Base-by-base conservation (phyloP, 2,888 invertebrate genomes). In the Flabesymbios commensalis region DNA sequence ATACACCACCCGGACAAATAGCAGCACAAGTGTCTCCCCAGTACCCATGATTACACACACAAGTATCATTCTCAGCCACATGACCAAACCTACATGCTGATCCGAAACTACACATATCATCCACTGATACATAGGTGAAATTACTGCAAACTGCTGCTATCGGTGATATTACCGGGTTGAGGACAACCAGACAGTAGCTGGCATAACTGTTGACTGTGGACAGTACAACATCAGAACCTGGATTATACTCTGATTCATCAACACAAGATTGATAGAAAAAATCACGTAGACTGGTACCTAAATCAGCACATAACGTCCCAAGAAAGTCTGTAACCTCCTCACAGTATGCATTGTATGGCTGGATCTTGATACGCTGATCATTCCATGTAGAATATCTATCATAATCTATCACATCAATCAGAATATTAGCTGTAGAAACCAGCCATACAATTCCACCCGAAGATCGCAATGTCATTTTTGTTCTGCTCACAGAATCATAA, bases 21-120 rank as follows among this genome's bases (percentile, higher is more conserved):
- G 60, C 17, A 7, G 57, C 43, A 51, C 72, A 72, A 58, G 63
- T 61, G 17, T 28, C 54, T 5, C 70, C 71, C 72, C 72, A 72
- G 60, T 69, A 70, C 7, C 70, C 72, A n/a, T 33, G 19, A 32
- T 57, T 7, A 59, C 72, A 72, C 22, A 22, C 49, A 58, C 72
- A 72, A 1, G 26, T 4, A n/a, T 58, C 61, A 2, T 59, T 39
- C 14, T 58, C 43, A 5, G 59, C 32, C 17, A 57, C 28, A n/a
- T n/a, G n/a, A 2, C 71, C 71, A 55, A 68, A 69, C 19, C 53
- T 32, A 22, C 53, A 53, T 5, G 7, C 4, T 14, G 7, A 10
- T 10, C 7, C 19, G 10, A 28, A 14, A 14, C 10, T 49, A 19
- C 49, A 49, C 7, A 26, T 28, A 10, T 22, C 26, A 14, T 7